These are phyloP conservation scores for Mesocentrotus franciscanus DNA, from an alignment of 53 echinoderm and acorn worm species.

Conservation along the genomic window DNA sequence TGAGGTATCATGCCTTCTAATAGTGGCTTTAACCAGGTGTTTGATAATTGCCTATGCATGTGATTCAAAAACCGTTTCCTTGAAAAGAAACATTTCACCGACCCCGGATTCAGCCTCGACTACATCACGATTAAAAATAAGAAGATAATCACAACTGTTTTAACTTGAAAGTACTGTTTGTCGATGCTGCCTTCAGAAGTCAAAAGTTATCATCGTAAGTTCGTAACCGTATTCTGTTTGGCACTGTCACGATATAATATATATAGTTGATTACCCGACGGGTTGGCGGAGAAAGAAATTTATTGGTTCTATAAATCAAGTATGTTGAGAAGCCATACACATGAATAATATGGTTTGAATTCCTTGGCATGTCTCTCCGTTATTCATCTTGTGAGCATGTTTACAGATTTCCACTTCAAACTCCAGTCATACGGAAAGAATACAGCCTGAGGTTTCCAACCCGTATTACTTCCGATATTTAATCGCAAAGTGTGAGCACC, in stretches of 20 bases:
- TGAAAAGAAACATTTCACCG: no score
- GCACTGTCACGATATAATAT: background rate
- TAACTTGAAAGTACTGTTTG: no score
- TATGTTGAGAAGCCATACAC: background rate
- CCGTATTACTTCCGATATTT: background rate
- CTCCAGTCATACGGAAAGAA: background rate
- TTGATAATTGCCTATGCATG: no score
- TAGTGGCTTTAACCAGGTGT: no score
- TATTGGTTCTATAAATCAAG: slow-evolving; percentile 1
- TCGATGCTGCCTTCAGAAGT: no score
- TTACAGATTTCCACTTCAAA: background rate
- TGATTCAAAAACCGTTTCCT: no score
- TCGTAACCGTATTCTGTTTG: background rate
- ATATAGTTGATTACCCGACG: background rate
- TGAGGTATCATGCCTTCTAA: no score
- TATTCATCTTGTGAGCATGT: background rate
- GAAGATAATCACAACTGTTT: no score
- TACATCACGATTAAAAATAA: no score
- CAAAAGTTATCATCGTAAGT: no score
- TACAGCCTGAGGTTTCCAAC: background rate
- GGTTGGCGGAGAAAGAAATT: background rate
- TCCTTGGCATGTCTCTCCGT: background rate
- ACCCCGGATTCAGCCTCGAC: no score
- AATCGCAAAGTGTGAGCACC: no score
- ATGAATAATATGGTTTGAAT: background rate